Evolutionary conservation across 2,888 invertebrate species (phyloP).

Genomic region (Melinaea menophilus): DNA sequence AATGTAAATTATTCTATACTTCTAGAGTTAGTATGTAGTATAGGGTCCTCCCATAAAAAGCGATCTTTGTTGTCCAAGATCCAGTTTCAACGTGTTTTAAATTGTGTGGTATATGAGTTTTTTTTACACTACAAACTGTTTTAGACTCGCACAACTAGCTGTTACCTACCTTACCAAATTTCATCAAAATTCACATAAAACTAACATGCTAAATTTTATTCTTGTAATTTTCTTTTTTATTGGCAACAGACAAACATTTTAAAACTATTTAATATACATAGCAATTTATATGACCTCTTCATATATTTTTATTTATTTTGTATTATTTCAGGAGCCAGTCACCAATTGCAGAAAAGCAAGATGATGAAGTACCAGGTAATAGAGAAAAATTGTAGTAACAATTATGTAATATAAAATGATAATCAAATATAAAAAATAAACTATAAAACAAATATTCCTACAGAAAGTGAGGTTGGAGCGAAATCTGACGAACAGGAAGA

Average conservation of each 20-base stretch:
- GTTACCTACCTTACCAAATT: too few species aligned
- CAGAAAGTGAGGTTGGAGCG: constrained; percentile 23
- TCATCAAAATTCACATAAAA: too few species aligned
- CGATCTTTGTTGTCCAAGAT: too few species aligned
- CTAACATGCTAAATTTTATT: too few species aligned
- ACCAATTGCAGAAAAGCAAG: constrained; percentile 36
- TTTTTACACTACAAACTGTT: too few species aligned
- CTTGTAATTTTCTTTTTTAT: too few species aligned
- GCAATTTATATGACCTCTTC: not conserved
- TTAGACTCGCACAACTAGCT: too few species aligned
- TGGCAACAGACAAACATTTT: not conserved
- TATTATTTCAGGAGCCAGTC: constrained; percentile 42
- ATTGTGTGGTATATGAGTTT: too few species aligned
- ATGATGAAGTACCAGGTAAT: constrained; percentile 37
- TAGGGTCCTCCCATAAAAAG: too few species aligned
- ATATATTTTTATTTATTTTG: constrained; percentile 14
- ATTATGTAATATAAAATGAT: not conserved
- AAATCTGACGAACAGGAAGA: constrained; percentile 10
- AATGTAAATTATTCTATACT: too few species aligned
- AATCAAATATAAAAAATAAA: not conserved
- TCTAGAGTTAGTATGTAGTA: constrained; percentile 1
- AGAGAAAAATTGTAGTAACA: not conserved
- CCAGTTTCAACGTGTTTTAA: too few species aligned
- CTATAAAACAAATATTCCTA: constrained; percentile 7
- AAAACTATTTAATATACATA: not conserved